These are phyloP conservation scores for Pomacea maculata DNA, from an alignment of 1,140 invertebrate species.

Conservation along the genomic window DNA sequence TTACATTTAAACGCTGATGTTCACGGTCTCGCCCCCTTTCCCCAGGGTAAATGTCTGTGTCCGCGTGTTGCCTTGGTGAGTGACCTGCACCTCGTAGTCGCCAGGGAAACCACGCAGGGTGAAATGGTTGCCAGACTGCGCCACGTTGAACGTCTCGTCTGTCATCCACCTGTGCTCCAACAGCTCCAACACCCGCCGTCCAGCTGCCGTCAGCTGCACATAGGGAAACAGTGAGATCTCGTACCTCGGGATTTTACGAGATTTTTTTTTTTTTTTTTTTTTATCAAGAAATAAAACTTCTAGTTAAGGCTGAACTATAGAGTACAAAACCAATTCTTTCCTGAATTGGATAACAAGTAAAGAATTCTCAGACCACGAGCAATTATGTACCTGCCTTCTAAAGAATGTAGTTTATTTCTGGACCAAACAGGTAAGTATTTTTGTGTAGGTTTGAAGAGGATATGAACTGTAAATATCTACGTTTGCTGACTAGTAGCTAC, in stretches of 20 bases:
- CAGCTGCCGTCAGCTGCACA: constrained; percentile 38
- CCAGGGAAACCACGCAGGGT: constrained; percentile 35
- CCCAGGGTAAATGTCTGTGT: constrained; percentile 18
- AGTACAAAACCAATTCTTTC: too few species aligned
- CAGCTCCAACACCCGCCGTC: constrained; percentile 35
- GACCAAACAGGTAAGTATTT: too few species aligned
- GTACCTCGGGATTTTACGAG: constrained; percentile 4
- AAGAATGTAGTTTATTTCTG: too few species aligned
- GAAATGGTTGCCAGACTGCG: constrained; percentile 4
- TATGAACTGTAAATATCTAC: neutral
- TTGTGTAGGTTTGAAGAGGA: too few species aligned
- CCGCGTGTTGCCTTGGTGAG: constrained; percentile 28
- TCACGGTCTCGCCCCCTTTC: neutral
- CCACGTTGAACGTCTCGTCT: constrained; percentile 28
- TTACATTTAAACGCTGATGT: neutral
- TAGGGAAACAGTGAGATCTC: neutral
- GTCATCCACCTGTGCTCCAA: constrained; percentile 34
- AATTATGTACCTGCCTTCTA: too few species aligned
- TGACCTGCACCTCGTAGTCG: constrained; percentile 38
- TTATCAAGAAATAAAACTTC: too few species aligned
- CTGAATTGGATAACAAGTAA: too few species aligned
- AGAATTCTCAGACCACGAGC: too few species aligned
- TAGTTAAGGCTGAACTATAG: too few species aligned
- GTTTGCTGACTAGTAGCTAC: neutral
- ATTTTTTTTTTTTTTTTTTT: too few species aligned